phyloP scores from a whole-genome alignment of 2,797 vertebrate species.

The Aselliscus stoliczkanus region DNA sequence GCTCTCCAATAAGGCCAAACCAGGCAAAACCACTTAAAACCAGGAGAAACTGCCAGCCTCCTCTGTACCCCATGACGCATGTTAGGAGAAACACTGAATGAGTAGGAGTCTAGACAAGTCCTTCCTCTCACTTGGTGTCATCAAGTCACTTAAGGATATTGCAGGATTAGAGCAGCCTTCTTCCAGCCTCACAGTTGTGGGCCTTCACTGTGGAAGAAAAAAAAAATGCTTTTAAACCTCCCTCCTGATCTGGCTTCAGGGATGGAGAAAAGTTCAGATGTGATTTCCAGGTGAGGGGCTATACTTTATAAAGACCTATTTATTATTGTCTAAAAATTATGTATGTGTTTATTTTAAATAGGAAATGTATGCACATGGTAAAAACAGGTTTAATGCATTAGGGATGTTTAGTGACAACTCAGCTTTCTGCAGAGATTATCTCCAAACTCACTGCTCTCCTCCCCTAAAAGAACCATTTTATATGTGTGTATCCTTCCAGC shows the following conservation, averaged over 20 bases:
- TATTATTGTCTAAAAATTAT: not conserved
- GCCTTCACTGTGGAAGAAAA: not conserved
- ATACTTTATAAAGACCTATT: not conserved
- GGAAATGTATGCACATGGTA: not conserved
- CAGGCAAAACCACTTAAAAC: not conserved
- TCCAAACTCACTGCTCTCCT: not conserved
- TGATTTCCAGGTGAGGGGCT: not conserved
- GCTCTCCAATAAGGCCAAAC: not conserved
- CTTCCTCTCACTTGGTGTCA: not conserved
- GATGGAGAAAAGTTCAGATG: not conserved
- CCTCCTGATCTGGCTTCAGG: not conserved
- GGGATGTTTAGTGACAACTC: not conserved
- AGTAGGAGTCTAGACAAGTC: not conserved
- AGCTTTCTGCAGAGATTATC: not conserved
- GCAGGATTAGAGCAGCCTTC: not conserved
- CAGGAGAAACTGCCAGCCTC: not conserved
- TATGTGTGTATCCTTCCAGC: not conserved
- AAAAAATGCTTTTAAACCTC: not conserved
- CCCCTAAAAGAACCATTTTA: not conserved
- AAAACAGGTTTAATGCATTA: not conserved
- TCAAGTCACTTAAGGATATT: not conserved
- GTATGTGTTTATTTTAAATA: not conserved
- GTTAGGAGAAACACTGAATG: not conserved
- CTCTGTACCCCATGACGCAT: not conserved
- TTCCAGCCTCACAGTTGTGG: not conserved